Percentiles rank a stretch among this genome's conserved stretches.
These are phyloP conservation scores for Cinclus cinclus DNA, from an alignment of 2,113 vertebrate genomes.

Conservation along the genomic window DNA sequence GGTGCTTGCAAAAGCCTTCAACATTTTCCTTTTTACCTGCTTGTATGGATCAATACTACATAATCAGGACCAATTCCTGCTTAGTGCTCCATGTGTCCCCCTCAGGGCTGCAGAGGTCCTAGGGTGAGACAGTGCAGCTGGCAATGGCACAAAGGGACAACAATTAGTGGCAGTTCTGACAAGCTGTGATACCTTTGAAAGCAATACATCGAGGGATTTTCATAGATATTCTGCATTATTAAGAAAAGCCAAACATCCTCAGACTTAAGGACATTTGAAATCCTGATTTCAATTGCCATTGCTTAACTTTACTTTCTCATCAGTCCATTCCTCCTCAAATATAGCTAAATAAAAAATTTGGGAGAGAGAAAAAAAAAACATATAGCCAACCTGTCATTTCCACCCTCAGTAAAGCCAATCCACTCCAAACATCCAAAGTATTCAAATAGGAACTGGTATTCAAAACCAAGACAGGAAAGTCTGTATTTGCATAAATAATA, in stretches of 20 bases:
- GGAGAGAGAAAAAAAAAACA: too few relatives aligned
- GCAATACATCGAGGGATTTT: not conserved
- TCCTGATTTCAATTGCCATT: not conserved
- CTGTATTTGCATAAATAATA: not conserved
- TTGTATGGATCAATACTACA: not conserved
- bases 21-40: not conserved
- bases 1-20: not conserved
- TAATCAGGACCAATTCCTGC: not conserved
- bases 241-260: not conserved
- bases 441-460: not conserved
- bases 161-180: not conserved
- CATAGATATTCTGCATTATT: not conserved
- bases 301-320: not conserved
- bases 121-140: not conserved
- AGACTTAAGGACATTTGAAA: not conserved
- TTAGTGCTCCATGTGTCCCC: not conserved
- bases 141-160: not conserved
- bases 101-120: not conserved
- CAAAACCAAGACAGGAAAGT: not conserved
- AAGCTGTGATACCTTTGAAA: not conserved
- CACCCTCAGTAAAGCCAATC: not conserved
- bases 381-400: not conserved
- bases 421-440: not conserved
- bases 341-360: not conserved
- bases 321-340: not conserved